These are phyloP conservation scores for Hippocampus zosterae DNA, from an alignment of 2,113 vertebrate genomes.

Conservation along the genomic window DNA sequence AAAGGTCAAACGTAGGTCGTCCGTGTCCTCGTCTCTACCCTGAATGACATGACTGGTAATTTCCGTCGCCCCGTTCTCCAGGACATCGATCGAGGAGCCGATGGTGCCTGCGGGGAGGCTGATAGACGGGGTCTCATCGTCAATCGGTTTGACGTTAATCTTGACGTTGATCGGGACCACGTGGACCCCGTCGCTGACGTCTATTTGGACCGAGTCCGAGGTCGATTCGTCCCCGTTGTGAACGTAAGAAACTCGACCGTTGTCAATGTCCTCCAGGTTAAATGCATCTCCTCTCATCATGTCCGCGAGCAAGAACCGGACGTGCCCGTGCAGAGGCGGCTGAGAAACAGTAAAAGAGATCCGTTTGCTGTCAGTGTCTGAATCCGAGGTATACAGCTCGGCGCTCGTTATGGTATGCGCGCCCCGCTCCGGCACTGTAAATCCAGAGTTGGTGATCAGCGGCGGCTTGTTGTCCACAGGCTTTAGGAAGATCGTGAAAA, in stretches of 20 bases:
- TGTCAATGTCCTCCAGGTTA: conserved; percentile 78
- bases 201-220: conserved; percentile 80
- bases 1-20: conserved; percentile 90
- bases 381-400: conserved; percentile 83
- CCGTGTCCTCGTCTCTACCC: conserved; percentile 78
- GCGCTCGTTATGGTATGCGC: conserved; percentile 74
- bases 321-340: conserved; percentile 78
- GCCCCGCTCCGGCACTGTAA: conserved; percentile 78
- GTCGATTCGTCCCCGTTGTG: conserved; percentile 80
- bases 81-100: conserved; percentile 84
- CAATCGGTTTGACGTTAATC: conserved; percentile 78
- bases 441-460: conserved; percentile 88
- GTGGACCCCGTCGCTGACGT: conserved; percentile 88
- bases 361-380: conserved; percentile 78
- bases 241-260: conserved; percentile 78
- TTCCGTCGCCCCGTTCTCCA: conserved; percentile 88
- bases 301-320: conserved; percentile 72
- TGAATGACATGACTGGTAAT: conserved; percentile 86
- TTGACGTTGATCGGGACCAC: conserved; percentile 84
- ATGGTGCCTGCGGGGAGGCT: conserved; percentile 81
- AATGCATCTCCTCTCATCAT: conserved; percentile 79
- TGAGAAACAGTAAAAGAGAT: conserved; percentile 84
- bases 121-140: conserved; percentile 76
- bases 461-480: conserved; percentile 93
- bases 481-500: conserved; percentile 85